phyloP scores from a whole-genome alignment of 2,797 vertebrate genomes.

The Brachyrhaphis roseni region DNA sequence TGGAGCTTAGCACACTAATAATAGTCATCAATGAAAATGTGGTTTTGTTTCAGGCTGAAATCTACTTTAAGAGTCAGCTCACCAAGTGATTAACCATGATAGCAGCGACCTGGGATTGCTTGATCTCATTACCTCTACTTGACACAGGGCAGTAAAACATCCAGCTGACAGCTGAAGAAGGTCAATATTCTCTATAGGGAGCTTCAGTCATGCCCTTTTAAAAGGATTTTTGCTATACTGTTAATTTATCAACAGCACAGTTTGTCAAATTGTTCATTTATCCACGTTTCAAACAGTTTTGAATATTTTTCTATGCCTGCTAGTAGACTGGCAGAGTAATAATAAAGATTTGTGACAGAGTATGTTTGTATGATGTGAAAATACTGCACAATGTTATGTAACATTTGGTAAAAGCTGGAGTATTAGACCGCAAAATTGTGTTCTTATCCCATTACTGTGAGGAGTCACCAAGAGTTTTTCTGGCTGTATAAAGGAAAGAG shows the following conservation, averaged over 20 bases:
- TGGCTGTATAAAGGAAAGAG: not conserved
- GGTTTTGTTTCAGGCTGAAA: constrained; percentile 21
- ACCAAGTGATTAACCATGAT: constrained; percentile 39
- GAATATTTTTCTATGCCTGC: not conserved
- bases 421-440: not conserved
- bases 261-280: not conserved
- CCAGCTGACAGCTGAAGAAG: constrained; percentile 51
- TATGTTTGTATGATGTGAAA: not conserved
- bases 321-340: not conserved
- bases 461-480: not conserved
- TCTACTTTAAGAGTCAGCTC: constrained; percentile 12
- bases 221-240: not conserved
- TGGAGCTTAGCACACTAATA: constrained; percentile 12
- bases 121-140: constrained; percentile 60
- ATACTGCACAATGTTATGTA: not conserved
- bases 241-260: not conserved
- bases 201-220: constrained; percentile 6
- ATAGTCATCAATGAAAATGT: constrained; percentile 23
- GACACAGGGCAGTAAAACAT: constrained; percentile 41
- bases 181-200: constrained; percentile 45
- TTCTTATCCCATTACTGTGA: not conserved
- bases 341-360: not conserved
- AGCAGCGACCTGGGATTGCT: constrained; percentile 42
- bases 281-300: not conserved
- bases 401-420: not conserved